Percentiles rank a stretch among this genome's conserved stretches.
These are phyloP conservation scores for Euclidia mi DNA, from an alignment of 2,888 invertebrate genomes.

Conservation along the genomic window DNA sequence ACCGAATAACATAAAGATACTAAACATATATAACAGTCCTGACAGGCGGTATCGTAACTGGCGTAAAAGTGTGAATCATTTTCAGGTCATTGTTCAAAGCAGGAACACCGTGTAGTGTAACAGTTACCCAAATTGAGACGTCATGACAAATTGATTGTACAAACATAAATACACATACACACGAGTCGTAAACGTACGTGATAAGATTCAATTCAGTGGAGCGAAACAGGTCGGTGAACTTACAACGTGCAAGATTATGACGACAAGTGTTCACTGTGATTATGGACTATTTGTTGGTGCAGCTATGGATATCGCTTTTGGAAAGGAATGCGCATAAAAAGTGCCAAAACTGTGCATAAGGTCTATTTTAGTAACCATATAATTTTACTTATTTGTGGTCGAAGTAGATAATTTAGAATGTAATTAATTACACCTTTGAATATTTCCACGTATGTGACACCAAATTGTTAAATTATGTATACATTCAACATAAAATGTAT, in stretches of 20 bases:
- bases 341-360: too few species aligned
- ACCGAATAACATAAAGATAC: slow-evolving; percentile 60
- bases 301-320: neutral
- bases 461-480: too few species aligned
- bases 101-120: slow-evolving; percentile 71
- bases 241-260: slow-evolving; percentile 46
- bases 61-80: slow-evolving; percentile 83
- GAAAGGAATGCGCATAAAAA: neutral
- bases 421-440: too few species aligned
- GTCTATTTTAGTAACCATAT: too few species aligned
- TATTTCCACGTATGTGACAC: too few species aligned
- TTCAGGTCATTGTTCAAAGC: slow-evolving; percentile 81
- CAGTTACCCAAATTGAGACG: slow-evolving; percentile 85
- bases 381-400: too few species aligned
- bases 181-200: slow-evolving; percentile 70
- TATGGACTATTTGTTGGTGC: slow-evolving; percentile 25
- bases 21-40: slow-evolving; percentile 67
- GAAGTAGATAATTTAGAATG: too few species aligned
- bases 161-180: slow-evolving; percentile 62
- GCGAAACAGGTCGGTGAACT: slow-evolving; percentile 73
- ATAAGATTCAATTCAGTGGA: slow-evolving; percentile 75
- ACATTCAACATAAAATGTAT: too few species aligned
- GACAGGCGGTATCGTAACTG: slow-evolving; percentile 65
- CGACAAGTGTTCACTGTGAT: slow-evolving; percentile 47
- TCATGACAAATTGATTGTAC: slow-evolving; percentile 79